Percentiles rank a stretch among this genome's conserved stretches.
These are phyloP conservation scores for Helicolenus hilgendorfi DNA, from an alignment of 2,797 vertebrate species.

Conservation along the genomic window DNA sequence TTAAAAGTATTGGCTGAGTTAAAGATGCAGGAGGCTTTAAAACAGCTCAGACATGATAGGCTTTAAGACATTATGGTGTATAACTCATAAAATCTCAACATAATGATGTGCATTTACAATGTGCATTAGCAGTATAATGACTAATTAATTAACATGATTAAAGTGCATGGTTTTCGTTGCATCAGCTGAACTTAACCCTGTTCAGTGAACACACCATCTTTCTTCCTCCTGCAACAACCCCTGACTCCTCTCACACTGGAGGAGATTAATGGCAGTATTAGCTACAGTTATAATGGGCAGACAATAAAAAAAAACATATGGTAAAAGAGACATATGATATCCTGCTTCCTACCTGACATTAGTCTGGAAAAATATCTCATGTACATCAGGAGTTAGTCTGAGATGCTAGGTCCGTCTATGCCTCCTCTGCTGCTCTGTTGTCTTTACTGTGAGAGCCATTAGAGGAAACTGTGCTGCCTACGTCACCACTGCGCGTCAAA, in stretches of 20 bases:
- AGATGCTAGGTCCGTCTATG: slow-evolving; percentile 19
- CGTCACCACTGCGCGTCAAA: slow-evolving; percentile 84
- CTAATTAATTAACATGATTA: neutral
- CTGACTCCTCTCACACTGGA: neutral
- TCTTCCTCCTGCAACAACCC: neutral
- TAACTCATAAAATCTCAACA: neutral
- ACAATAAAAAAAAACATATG: neutral
- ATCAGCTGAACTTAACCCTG: neutral
- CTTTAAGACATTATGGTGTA: neutral
- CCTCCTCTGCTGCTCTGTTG: slow-evolving; percentile 31
- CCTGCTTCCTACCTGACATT: slow-evolving; percentile 84
- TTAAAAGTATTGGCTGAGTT: neutral
- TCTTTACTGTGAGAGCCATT: slow-evolving; percentile 72
- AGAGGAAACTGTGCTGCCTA: slow-evolving; percentile 8
- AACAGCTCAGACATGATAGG: neutral
- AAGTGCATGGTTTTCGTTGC: neutral
- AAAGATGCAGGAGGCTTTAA: neutral
- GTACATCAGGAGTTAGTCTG: slow-evolving; percentile 77
- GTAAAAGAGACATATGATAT: neutral
- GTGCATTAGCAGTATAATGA: neutral
- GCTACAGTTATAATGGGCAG: neutral
- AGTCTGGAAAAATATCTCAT: slow-evolving; percentile 83
- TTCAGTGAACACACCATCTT: neutral
- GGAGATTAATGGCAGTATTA: slow-evolving; percentile 24
- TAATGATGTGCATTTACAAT: neutral